Percentiles rank a stretch among this genome's conserved stretches.
phyloP scores from a whole-genome alignment of 2,113 vertebrate genomes.

The Anthoscopus minutus region DNA sequence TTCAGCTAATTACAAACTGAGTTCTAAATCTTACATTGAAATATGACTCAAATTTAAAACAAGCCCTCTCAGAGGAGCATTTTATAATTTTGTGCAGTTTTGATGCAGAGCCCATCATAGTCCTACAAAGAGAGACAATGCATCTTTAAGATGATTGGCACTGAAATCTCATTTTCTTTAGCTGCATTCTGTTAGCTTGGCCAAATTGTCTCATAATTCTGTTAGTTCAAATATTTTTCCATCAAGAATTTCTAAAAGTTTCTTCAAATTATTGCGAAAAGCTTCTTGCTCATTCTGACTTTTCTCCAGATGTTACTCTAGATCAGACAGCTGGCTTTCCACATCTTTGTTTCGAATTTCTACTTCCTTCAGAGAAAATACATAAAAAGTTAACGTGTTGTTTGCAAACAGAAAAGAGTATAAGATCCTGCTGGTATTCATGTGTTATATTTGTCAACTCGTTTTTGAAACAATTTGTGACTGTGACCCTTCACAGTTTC shows the following conservation, averaged over 20 bases:
- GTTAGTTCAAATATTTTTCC: conserved; percentile 99
- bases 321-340: conserved; percentile 87
- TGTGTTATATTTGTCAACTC: not conserved
- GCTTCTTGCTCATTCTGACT: conserved; percentile 94
- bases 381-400: not conserved
- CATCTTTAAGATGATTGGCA: conserved; percentile 70
- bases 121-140: conserved; percentile 70
- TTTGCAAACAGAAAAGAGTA: not conserved
- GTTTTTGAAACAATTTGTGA: not conserved
- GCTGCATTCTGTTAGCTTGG: conserved; percentile 93
- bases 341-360: conserved; percentile 88
- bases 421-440: not conserved
- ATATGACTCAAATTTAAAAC: conserved; percentile 75
- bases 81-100: conserved; percentile 72
- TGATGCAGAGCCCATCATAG: conserved; percentile 70
- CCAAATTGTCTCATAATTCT: conserved; percentile 92
- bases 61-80: conserved; percentile 64
- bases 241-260: conserved; percentile 94
- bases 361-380: conserved; percentile 82
- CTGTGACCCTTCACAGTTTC: not conserved
- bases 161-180: conserved; percentile 76
- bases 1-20: conserved; percentile 67
- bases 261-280: conserved; percentile 95
- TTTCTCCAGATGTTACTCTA: conserved; percentile 92
- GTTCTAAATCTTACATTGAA: conserved; percentile 74